Evolutionary conservation across 1,140 invertebrate genomes (phyloP).

Genomic region (Camponotus vicinus): DNA sequence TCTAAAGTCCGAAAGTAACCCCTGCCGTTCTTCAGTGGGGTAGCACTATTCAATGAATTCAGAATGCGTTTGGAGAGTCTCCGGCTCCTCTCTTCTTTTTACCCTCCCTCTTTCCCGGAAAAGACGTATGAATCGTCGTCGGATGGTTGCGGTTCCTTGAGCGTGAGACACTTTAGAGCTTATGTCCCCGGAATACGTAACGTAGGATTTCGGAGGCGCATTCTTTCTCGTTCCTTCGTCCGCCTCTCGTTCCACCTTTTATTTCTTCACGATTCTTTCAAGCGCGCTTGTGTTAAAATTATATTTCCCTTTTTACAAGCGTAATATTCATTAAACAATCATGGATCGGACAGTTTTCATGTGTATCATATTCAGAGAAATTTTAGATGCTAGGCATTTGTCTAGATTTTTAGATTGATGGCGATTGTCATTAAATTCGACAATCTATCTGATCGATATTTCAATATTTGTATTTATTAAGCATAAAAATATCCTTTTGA

Average conservation of each 20-base stretch:
- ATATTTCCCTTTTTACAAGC: constrained; percentile 29
- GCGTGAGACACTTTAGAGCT: constrained; percentile 80
- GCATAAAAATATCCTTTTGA: not conserved
- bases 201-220: constrained; percentile 76
- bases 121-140: constrained; percentile 83
- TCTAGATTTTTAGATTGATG: not conserved
- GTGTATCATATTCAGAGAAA: not conserved
- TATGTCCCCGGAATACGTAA: constrained; percentile 83
- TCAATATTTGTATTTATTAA: not conserved
- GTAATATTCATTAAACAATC: not conserved
- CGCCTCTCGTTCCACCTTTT: constrained; percentile 41
- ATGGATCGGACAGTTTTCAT: not conserved
- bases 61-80: constrained; percentile 78
- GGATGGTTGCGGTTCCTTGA: constrained; percentile 79
- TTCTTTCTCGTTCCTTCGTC: constrained; percentile 67
- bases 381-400: not conserved
- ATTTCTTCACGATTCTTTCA: constrained; percentile 36
- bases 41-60: constrained; percentile 74
- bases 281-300: constrained; percentile 51
- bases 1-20: constrained; percentile 65
- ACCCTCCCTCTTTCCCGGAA: constrained; percentile 68
- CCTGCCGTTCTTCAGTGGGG: constrained; percentile 37
- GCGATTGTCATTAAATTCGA: not conserved
- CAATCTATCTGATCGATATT: not conserved
- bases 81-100: constrained; percentile 64